A percentile compares a stretch with the other conserved stretches of the same genome.
Evolutionary conservation across 2,113 vertebrate species (phyloP).

Genomic region (Zosterops borbonicus): DNA sequence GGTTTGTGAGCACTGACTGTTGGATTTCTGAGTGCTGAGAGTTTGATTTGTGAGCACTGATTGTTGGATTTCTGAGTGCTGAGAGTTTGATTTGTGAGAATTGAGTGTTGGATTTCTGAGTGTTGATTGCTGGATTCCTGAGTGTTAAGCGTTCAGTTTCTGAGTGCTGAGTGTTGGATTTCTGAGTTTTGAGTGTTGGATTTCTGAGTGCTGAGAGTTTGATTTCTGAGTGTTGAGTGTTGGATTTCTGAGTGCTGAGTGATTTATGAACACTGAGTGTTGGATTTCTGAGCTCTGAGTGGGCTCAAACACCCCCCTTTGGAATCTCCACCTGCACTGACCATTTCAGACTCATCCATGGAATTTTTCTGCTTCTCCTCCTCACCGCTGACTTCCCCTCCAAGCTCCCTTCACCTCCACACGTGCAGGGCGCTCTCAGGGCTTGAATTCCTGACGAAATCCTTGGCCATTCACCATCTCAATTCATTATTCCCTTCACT

Average conservation of each 20-base stretch:
- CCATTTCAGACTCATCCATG: neutral
- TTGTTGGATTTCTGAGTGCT: neutral
- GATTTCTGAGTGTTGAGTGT: neutral
- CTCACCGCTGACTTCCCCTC: neutral
- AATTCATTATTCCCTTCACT: neutral
- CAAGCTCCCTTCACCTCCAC: neutral
- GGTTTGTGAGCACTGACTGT: neutral
- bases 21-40: neutral
- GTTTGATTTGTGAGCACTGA: too few relatives aligned
- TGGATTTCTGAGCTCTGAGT: neutral
- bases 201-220: neutral
- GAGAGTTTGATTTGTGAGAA: neutral
- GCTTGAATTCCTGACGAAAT: neutral
- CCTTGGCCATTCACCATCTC: neutral
- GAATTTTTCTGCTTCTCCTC: neutral
- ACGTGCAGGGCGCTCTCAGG: neutral
- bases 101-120: neutral
- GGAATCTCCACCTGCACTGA: neutral
- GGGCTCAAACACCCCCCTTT: neutral
- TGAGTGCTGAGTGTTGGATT: neutral
- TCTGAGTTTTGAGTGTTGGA: neutral
- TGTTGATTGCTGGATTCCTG: neutral
- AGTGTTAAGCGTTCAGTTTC: too few relatives aligned
- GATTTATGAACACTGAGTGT: too few relatives aligned
- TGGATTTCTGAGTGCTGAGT: neutral